Evolutionary conservation across 2,797 vertebrate species (phyloP).

Genomic region (Kryptolebias ocellatus): DNA sequence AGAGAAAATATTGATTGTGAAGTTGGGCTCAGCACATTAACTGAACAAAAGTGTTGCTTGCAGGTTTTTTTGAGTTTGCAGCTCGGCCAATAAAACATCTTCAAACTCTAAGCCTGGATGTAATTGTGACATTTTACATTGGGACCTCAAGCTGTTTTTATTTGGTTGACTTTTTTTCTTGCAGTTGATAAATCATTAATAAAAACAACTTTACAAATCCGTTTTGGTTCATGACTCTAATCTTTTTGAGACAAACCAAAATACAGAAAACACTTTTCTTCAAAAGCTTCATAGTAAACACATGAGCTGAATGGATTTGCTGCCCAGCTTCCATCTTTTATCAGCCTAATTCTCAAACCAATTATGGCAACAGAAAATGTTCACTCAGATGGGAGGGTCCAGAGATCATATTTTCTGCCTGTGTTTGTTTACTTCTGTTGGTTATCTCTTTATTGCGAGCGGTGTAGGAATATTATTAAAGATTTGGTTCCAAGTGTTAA

Average conservation of each 20-base stretch:
- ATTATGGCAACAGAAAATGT: slow-evolving; percentile 62
- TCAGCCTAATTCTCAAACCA: slow-evolving; percentile 67
- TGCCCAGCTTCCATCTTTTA: slow-evolving; percentile 57
- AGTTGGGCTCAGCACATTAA: slow-evolving; percentile 25
- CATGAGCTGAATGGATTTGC: slow-evolving; percentile 68
- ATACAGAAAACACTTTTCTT: slow-evolving; percentile 53
- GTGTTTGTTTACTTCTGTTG: slow-evolving; percentile 58
- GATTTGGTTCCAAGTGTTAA: slow-evolving; percentile 65
- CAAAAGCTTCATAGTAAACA: slow-evolving; percentile 58
- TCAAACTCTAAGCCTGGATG: slow-evolving; percentile 13
- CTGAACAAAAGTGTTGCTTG: slow-evolving; percentile 17
- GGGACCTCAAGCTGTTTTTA: slow-evolving; percentile 22
- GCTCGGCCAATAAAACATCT: slow-evolving; percentile 27
- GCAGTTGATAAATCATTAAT: slow-evolving; percentile 49
- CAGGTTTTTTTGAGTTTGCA: slow-evolving; percentile 17
- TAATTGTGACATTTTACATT: neutral
- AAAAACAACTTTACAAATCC: slow-evolving; percentile 47
- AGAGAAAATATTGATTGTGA: slow-evolving; percentile 37
- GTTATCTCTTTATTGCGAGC: slow-evolving; percentile 63
- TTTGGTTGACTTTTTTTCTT: slow-evolving; percentile 10
- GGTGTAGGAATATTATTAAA: slow-evolving; percentile 65
- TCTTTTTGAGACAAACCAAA: slow-evolving; percentile 53
- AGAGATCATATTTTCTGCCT: slow-evolving; percentile 59
- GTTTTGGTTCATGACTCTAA: slow-evolving; percentile 56
- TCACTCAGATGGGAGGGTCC: slow-evolving; percentile 44